Conservation (phyloP, 2,888 invertebrate genomes). For the Lymantria monacha region DNA sequence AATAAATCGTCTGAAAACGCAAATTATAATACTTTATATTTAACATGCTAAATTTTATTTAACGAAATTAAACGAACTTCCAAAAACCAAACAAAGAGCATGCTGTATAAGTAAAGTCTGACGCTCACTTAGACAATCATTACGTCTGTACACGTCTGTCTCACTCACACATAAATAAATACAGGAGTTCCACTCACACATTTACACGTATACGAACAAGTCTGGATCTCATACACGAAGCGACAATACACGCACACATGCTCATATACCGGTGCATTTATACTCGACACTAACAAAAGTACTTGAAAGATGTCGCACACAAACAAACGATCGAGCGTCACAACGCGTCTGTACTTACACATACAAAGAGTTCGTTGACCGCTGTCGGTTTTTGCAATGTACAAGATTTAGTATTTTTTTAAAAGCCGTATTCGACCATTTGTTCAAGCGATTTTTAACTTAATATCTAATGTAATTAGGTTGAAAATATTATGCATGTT, state of each 20-base stretch:
- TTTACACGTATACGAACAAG: constrained; percentile 20
- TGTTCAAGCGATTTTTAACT: constrained; percentile 14
- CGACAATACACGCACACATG: constrained; percentile 18
- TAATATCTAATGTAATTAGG: not conserved
- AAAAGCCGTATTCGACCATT: constrained; percentile 17
- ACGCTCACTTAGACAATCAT: constrained; percentile 19
- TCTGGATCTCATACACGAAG: constrained; percentile 25
- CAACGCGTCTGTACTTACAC: constrained; percentile 22
- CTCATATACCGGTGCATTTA: not conserved
- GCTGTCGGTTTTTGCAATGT: constrained; percentile 48
- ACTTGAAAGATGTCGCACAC: constrained; percentile 14
- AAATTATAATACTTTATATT: too few species aligned
- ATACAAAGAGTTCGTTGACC: constrained; percentile 48
- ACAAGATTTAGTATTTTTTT: constrained; percentile 31
- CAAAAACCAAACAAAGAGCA: constrained; percentile 8
- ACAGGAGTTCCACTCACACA: constrained; percentile 23
- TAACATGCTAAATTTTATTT: too few species aligned
- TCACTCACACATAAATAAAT: constrained; percentile 14
- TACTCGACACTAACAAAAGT: constrained; percentile 7
- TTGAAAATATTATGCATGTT: constrained; percentile 1
- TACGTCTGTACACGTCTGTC: constrained; percentile 12
- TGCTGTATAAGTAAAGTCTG: constrained; percentile 18
- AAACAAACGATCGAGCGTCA: constrained; percentile 5
- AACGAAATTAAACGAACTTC: too few species aligned
- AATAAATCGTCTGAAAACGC: too few species aligned